Conservation (phyloP, 2,113 vertebrate genomes). For the Peucedramus taeniatus region DNA sequence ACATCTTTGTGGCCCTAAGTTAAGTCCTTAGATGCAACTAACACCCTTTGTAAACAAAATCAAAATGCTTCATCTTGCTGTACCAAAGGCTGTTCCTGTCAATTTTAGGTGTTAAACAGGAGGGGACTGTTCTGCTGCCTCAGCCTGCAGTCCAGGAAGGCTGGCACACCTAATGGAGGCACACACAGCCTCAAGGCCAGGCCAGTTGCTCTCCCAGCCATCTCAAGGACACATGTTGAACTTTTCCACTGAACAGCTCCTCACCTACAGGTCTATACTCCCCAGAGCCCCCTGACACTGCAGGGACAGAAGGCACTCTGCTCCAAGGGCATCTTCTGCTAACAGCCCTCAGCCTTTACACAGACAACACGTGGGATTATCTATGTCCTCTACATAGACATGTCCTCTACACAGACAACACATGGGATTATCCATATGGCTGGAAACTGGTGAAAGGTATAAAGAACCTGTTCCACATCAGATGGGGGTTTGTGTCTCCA, state of each 20-base stretch:
- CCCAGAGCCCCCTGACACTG: not conserved
- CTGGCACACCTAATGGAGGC: not conserved
- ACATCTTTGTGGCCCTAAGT: not conserved
- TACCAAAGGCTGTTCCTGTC: not conserved
- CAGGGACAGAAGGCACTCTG: not conserved
- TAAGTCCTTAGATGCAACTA: not conserved
- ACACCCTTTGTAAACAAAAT: not conserved
- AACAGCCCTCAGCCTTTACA: not conserved
- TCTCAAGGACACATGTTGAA: accelerated
- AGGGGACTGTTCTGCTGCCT: not conserved
- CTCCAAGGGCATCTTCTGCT: not conserved
- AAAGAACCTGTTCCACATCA: not conserved
- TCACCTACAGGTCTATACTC: accelerated
- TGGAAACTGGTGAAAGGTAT: not conserved
- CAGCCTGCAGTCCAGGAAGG: not conserved
- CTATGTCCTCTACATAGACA: not conserved
- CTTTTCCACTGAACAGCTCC: not conserved
- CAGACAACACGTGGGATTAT: accelerated
- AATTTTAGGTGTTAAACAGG: accelerated
- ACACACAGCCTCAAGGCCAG: accelerated
- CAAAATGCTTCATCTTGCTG: accelerated
- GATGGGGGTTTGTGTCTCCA: not conserved
- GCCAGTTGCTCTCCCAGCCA: not conserved
- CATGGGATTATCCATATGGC: accelerated
- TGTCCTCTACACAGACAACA: not conserved